Evolutionary conservation across 1,140 invertebrate genomes (phyloP).

Genomic region (Eubasilissa regina): DNA sequence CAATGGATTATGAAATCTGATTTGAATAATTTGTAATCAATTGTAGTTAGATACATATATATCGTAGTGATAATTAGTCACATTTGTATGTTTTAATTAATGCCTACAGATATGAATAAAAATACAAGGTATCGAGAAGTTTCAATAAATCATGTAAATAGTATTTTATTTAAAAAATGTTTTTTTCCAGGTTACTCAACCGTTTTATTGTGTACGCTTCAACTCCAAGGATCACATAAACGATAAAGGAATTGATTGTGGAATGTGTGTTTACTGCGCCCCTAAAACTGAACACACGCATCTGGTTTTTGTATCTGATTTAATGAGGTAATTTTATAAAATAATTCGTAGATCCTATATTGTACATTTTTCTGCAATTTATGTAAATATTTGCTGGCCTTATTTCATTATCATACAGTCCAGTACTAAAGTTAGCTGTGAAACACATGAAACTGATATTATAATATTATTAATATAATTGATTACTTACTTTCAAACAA

Average conservation of each 20-base stretch:
- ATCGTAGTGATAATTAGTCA: neutral
- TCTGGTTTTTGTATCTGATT: conserved; percentile 81
- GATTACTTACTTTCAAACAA: too few relatives aligned
- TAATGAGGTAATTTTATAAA: conserved; percentile 76
- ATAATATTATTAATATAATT: conserved; percentile 37
- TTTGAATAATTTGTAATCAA: too few relatives aligned
- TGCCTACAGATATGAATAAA: too few relatives aligned
- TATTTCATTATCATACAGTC: too few relatives aligned
- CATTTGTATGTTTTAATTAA: neutral
- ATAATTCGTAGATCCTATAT: too few relatives aligned
- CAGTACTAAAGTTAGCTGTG: neutral
- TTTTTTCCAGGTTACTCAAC: conserved; percentile 76
- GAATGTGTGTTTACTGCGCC: conserved; percentile 85
- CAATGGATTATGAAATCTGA: too few relatives aligned
- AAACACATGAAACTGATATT: neutral
- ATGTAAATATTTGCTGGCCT: neutral
- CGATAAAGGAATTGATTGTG: conserved; percentile 76
- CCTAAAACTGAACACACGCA: conserved; percentile 82
- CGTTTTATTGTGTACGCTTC: conserved; percentile 87
- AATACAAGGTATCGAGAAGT: too few relatives aligned
- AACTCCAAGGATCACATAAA: conserved; percentile 83
- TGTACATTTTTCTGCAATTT: neutral
- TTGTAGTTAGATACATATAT: neutral
- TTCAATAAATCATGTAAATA: conserved; percentile 18
- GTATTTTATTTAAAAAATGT: conserved; percentile 19